A percentile compares a stretch with the other conserved stretches of the same genome.
These are phyloP conservation scores for Thamnophis sirtalis DNA, from an alignment of 2,113 vertebrate genomes.

Conservation along the genomic window DNA sequence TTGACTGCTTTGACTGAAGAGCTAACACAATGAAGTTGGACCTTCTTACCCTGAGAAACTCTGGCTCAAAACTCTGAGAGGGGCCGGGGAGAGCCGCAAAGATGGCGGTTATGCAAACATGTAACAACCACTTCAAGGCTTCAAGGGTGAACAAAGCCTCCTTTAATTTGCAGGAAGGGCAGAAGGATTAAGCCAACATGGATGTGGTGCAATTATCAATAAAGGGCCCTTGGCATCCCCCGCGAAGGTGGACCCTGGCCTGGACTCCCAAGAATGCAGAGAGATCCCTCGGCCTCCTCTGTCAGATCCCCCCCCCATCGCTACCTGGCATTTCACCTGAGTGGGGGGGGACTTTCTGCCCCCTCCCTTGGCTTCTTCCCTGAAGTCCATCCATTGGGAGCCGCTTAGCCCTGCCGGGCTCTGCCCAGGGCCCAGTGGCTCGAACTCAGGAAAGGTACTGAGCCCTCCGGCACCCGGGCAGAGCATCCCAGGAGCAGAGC, in stretches of 20 bases:
- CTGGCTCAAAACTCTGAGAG: too few relatives aligned
- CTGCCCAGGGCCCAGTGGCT: neutral
- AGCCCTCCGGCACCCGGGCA: neutral
- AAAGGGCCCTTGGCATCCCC: neutral
- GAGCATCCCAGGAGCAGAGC: neutral
- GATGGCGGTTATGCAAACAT: neutral
- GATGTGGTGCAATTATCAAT: neutral
- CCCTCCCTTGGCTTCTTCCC: neutral
- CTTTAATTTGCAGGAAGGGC: neutral
- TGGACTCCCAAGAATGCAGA: neutral
- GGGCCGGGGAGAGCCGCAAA: too few relatives aligned
- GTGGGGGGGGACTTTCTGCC: neutral
- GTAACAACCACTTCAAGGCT: neutral
- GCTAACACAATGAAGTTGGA: neutral
- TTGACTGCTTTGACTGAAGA: neutral
- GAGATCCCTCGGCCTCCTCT: neutral
- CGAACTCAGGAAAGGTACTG: neutral
- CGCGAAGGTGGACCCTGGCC: neutral
- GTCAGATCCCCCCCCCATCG: neutral
- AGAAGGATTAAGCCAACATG: neutral
- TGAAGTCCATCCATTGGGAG: neutral
- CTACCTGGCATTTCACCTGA: neutral
- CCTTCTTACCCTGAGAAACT: too few relatives aligned
- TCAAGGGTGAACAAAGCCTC: neutral
- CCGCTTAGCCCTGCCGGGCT: neutral